Conservation (phyloP, 2,113 vertebrate species). For the Noctilio leporinus region DNA sequence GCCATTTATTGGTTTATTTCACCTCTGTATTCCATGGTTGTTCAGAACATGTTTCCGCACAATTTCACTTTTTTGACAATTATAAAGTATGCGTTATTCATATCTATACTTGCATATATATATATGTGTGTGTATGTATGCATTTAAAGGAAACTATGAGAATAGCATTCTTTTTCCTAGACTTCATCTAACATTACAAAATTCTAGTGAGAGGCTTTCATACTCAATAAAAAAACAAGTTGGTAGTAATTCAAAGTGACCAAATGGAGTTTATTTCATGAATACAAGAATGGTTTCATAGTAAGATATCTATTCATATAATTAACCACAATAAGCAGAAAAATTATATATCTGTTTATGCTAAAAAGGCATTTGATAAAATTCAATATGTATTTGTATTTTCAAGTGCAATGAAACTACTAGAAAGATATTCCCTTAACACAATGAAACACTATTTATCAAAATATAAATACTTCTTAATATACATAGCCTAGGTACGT, state of each 20-base stretch:
- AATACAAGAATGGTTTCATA: neutral
- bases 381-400: neutral
- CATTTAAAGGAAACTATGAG: neutral
- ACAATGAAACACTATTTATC: neutral
- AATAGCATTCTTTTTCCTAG: neutral
- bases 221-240: neutral
- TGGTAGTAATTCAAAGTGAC: neutral
- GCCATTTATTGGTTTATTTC: neutral
- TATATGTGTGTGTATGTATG: neutral
- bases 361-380: neutral
- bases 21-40: neutral
- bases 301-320: neutral
- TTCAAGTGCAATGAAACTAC: neutral
- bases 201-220: neutral
- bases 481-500: neutral
- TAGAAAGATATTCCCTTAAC: neutral
- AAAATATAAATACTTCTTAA: neutral
- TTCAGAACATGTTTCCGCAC: neutral
- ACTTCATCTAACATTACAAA: neutral
- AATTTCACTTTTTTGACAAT: neutral
- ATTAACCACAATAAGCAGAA: neutral
- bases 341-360: neutral
- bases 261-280: neutral
- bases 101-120: neutral
- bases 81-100: neutral